Base-by-base conservation (phyloP, 2,888 invertebrate genomes). In the Drosophila sordidula region DNA sequence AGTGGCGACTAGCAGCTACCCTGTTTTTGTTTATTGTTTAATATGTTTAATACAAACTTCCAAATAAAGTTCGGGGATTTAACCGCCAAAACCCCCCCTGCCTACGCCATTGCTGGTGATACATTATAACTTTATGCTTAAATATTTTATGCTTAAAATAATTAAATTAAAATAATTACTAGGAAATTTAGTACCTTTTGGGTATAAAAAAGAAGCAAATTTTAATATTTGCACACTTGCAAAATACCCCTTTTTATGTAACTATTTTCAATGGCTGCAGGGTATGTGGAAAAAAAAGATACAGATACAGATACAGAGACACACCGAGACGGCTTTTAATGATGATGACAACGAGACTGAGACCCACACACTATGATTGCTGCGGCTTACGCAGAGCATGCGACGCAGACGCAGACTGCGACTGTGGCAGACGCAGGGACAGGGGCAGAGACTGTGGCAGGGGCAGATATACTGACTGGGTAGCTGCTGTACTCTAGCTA, bases 271-370 rank as follows among this genome's bases (percentile, higher is more conserved):
- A 12, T 34, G 34, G 11, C 3, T 34, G 12, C 1, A 6, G 34
- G 34, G 34, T 12, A 34, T 34, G 34, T 9, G 46, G 36, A 61
- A 36, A 38, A 55, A 49, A 12, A 62, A n/a, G n/a, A n/a, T n/a
- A n/a, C n/a, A n/a, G 45, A 57, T 59, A 64, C 45, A 73, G 49
- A 55, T 49, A 56, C 41, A 61, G 47, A 45, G 49, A 57, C 39
- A 58, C 16, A 25, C 39, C 18, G 45, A 58, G 54, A 44, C 45
- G 55, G 49, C 64, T 58, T 70, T 75, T 79, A 84, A 80, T 81
- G 79, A 74, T 74, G 74, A 80, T 72, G 73, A 55, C 69, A 70
- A 70, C 55, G 42, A 65, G 65, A 57, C 50, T 38, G 55, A 55
- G 56, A 51, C 45, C 56, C 54, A 58, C 61, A 62, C 66, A 70